These are phyloP conservation scores for Apodemia hepburni DNA, from an alignment of 2,888 invertebrate species.

Conservation along the genomic window DNA sequence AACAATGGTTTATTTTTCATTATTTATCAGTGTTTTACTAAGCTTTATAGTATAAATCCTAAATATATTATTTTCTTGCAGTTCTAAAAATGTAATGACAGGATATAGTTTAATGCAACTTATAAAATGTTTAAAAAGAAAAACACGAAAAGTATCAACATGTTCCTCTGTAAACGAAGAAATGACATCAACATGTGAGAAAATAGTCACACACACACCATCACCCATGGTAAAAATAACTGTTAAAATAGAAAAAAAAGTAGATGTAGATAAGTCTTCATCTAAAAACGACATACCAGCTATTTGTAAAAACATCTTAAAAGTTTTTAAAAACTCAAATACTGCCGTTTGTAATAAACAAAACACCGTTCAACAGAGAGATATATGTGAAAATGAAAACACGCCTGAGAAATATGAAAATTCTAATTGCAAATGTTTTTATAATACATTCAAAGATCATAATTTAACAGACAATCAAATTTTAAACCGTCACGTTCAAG, in stretches of 20 bases:
- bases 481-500: conserved; percentile 48
- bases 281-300: not conserved
- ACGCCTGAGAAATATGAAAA: not conserved
- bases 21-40: not conserved
- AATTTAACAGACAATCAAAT: conserved; percentile 31
- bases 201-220: not conserved
- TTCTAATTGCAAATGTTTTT: not conserved
- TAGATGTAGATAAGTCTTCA: not conserved
- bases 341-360: not conserved
- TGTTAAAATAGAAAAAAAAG: conserved; percentile 2
- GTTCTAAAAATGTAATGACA: conserved; percentile 24
- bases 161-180: not conserved
- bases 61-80: conserved; percentile 18
- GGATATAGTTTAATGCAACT: conserved; percentile 16
- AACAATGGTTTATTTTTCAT: conserved; percentile 26
- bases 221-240: not conserved
- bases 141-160: not conserved
- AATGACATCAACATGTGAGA: not conserved
- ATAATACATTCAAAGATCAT: not conserved
- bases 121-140: conserved; percentile 7
- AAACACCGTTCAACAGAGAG: not conserved
- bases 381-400: not conserved
- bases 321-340: not conserved
- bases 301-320: conserved; percentile 3
- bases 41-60: not conserved